phyloP scores from a whole-genome alignment of 1,140 invertebrate species.

The Asbolus verrucosus region DNA sequence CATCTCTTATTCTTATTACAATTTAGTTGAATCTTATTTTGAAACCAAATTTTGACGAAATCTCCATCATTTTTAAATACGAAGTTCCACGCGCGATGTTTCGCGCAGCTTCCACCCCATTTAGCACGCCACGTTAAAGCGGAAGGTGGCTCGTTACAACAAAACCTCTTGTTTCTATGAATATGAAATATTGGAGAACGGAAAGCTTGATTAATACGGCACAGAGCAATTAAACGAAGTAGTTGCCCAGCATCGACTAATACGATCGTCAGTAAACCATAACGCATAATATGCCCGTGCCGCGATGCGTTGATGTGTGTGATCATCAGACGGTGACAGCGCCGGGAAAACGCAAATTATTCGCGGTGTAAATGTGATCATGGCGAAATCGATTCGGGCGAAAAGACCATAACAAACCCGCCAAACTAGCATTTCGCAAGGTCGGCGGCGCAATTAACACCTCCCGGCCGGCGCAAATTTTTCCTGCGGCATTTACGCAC shows the following conservation, averaged over 20 bases:
- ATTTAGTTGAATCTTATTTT: too few relatives aligned
- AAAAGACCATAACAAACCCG: not conserved
- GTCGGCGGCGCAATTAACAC: too few relatives aligned
- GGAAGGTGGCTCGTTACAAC: too few relatives aligned
- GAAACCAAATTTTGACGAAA: too few relatives aligned
- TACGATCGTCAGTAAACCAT: not conserved
- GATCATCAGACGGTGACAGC: constrained; percentile 5
- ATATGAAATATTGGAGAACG: too few relatives aligned
- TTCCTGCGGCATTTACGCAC: not conserved
- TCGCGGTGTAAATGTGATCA: constrained; percentile 22
- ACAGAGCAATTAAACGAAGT: constrained; percentile 14
- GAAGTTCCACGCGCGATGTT: too few relatives aligned
- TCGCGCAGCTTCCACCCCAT: too few relatives aligned
- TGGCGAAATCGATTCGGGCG: constrained; percentile 6
- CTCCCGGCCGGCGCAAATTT: not conserved
- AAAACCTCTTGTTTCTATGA: too few relatives aligned
- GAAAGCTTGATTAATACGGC: too few relatives aligned
- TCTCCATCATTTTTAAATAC: too few relatives aligned
- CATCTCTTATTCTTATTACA: too few relatives aligned
- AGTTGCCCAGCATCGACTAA: constrained; percentile 13
- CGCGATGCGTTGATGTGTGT: constrained; percentile 24
- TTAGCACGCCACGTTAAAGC: too few relatives aligned
- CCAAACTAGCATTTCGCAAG: not conserved
- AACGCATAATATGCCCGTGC: constrained; percentile 21
- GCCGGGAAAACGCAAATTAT: constrained; percentile 23